These are phyloP conservation scores for Oryzias javanicus DNA, from an alignment of 2,113 vertebrate genomes.

Conservation along the genomic window DNA sequence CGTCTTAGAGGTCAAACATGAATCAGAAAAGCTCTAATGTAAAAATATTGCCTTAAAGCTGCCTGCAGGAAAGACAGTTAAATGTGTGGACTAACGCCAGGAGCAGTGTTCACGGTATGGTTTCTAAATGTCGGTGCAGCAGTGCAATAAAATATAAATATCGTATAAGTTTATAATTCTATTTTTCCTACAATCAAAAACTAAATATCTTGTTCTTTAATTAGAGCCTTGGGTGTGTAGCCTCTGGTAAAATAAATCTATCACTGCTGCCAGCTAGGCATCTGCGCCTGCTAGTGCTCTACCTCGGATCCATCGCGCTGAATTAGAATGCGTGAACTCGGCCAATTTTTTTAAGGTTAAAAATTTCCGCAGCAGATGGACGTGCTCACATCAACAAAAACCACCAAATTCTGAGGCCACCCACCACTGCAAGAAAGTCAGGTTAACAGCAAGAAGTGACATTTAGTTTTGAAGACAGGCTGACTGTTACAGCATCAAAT, in stretches of 20 bases:
- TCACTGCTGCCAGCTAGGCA: constrained; percentile 38
- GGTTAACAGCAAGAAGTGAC: constrained; percentile 24
- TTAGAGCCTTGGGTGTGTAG: constrained; percentile 56
- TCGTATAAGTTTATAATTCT: constrained; percentile 23
- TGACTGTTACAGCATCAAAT: constrained; percentile 45
- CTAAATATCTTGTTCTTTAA: constrained; percentile 32
- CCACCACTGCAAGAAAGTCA: neutral
- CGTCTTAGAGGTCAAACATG: constrained; percentile 59
- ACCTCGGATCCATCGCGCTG: constrained; percentile 44
- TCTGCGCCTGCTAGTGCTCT: constrained; percentile 18
- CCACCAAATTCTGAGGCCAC: neutral
- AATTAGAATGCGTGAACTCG: constrained; percentile 58
- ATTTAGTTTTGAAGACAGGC: constrained; percentile 42
- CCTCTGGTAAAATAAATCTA: constrained; percentile 38
- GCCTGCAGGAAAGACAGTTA: constrained; percentile 35
- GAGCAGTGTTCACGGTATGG: constrained; percentile 25
- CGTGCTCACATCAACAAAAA: constrained; percentile 13
- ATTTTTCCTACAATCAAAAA: constrained; percentile 12
- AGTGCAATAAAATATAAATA: constrained; percentile 17
- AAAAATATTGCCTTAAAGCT: constrained; percentile 60
- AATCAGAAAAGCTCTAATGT: constrained; percentile 56
- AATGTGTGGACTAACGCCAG: constrained; percentile 42
- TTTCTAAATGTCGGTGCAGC: constrained; percentile 6
- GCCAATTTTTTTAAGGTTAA: constrained; percentile 63
- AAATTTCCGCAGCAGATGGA: constrained; percentile 31